Conservation (phyloP, 2,797 vertebrate species). For the Heterohyrax brucei region DNA sequence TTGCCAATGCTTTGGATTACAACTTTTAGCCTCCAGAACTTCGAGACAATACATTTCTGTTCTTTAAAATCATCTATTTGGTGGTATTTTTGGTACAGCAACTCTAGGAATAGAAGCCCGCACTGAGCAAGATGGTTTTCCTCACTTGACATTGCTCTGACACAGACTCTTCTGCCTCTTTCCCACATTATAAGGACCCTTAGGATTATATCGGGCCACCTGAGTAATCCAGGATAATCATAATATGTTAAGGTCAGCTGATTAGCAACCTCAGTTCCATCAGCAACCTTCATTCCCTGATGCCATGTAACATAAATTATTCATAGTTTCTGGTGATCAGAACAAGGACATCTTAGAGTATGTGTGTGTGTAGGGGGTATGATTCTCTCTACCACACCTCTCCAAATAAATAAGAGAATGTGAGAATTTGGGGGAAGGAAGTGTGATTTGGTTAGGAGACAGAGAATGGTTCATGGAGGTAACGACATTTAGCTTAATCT, state of each 20-base stretch:
- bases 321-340: background rate
- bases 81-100: no score
- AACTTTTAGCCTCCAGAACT: no score
- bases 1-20: no score
- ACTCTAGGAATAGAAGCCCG: background rate
- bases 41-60: no score
- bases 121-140: background rate
- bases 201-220: background rate
- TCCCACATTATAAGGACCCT: background rate
- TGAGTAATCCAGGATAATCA: background rate
- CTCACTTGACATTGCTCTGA: background rate
- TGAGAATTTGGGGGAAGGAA: background rate
- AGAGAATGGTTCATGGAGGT: background rate
- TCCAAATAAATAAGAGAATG: background rate
- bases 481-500: background rate
- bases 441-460: background rate
- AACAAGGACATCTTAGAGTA: background rate
- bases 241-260: background rate
- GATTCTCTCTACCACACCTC: background rate
- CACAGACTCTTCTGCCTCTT: background rate
- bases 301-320: background rate
- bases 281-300: background rate
- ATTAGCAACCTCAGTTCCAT: background rate
- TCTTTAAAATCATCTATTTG: no score
- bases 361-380: background rate